These are phyloP conservation scores for Octodon degus DNA, from an alignment of 2,113 vertebrate species.

Conservation along the genomic window DNA sequence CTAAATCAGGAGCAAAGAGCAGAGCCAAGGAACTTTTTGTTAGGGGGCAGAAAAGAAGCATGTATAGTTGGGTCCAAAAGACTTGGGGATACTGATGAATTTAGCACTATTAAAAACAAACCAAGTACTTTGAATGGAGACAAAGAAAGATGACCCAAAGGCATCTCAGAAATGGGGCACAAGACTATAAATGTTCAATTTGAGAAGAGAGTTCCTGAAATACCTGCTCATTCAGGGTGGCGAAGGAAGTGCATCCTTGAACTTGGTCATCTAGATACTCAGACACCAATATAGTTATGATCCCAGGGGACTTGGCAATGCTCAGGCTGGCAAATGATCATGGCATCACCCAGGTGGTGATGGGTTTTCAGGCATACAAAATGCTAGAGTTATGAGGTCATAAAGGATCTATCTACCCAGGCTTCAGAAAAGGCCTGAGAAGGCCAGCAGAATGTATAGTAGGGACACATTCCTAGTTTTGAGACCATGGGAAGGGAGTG, in stretches of 20 bases:
- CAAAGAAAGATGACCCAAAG: not conserved
- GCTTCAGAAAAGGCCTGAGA: not conserved
- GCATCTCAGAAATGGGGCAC: not conserved
- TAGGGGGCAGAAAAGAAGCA: not conserved
- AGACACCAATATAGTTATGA: not conserved
- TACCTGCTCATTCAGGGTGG: not conserved
- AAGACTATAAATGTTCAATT: not conserved
- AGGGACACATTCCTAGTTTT: not conserved
- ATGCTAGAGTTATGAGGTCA: not conserved
- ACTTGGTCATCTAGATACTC: not conserved
- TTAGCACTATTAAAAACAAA: not conserved
- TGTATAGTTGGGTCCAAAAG: not conserved
- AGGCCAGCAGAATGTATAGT: not conserved
- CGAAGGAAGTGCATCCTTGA: not conserved
- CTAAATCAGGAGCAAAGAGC: not conserved
- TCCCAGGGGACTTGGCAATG: not conserved
- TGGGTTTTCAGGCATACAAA: no score
- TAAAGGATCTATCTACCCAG: not conserved
- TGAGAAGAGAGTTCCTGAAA: not conserved
- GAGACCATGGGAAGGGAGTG: not conserved
- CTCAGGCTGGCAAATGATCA: not conserved
- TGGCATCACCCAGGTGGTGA: not conserved
- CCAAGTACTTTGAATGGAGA: not conserved
- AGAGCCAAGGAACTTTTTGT: not conserved
- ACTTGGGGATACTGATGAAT: not conserved